Evolutionary conservation across 2,888 invertebrate genomes (phyloP), one percentile per base, ranked within the genome.

Genomic region (Macrophya alboannulata): DNA sequence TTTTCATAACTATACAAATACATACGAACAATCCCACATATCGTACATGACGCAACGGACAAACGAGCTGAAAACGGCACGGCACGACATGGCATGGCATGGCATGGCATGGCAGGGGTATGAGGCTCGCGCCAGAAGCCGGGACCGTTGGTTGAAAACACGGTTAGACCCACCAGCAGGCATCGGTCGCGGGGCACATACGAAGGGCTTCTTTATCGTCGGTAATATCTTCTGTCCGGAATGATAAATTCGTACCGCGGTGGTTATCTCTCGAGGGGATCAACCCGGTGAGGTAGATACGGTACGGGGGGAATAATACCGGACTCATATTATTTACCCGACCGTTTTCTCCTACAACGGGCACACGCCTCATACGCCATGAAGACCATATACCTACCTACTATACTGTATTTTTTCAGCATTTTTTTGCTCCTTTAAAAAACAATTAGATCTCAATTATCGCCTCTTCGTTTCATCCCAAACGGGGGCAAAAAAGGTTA

Each of bases 171-270:
- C 81, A 81, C 81, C 81, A 62, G 81, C 77, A 77, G 77, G 77
- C 77, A 77, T 74, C 4, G 74, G 15, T 40, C 74, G 43, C 81
- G 71, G 71, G 82, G 85, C 82, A 79, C 85, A 81, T 85, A 82
- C 81, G 82, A 79, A 85, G 85, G 79, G 85, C 82, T 79, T 83
- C 81, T 85, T 85, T 85, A 85, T 85, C 85, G 85, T 81, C 85
- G 85, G 85, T 85, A 85, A 85, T 85, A 85, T 85, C 85, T 85
- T 85, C 85, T 85, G 85, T 85, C 85, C 85, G 81, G 85, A 85
- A 85, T 85, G 85, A 85, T 85, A 82, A 85, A 85, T 85, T 82
- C 85, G 83, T 83, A 62, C 83, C 83, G 85, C 85, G 59, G 79
- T 45, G 68, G 81, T 85, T 85, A 85, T 85, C 85, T 85, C 85